Evolutionary conservation across 2,888 invertebrate species (phyloP), one percentile per base, ranked within the genome.

Genomic region (Cantharis nigra): DNA sequence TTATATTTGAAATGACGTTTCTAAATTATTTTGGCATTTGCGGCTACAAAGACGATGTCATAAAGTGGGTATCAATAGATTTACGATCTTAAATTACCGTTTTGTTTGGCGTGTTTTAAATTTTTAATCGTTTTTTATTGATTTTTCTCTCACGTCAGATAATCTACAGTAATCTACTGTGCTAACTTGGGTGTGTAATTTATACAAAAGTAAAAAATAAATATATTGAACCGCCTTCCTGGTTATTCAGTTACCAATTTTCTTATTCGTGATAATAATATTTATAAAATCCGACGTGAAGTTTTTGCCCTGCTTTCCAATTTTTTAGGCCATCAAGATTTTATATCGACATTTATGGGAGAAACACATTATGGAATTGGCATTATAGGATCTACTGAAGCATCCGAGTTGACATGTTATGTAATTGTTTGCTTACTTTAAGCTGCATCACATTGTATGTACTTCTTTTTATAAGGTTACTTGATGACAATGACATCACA

Each of bases 401-500:
- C n/a, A 49, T 49, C 49, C 49, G n/a, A 49, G n/a, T 67, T 23
- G 23, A 23, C 64, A 67, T 23, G n/a, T 67, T 67, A 67, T 67
- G 65, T 67, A 67, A 67, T 67, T 67, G 65, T 67, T 67, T 67
- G n/a, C 23, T 67, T 67, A 49, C n/a, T n/a, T 67, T 26, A 11
- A 67, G 65, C 26, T 26, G 49, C 23, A 70, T 70, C 30, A 33
- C 9, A 70, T 70, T 28, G 16, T 28, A 70, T 70, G 16, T 14
- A 33, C 65, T 20, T 18, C 65, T 23, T 33, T 33, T 70, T 70
- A 18, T 33, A 70, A 70, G 28, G 33, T 70, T 67, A 67, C 65
- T 67, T 23, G 26, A 26, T 67, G 65, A 67, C 65, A 30, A 72
- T 72, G 72, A 72, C 72, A 72, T 72, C 72, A 72, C 13, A 9